Evolutionary conservation across 2,888 invertebrate genomes (phyloP).

Genomic region (Ennomos fuscantarius): DNA sequence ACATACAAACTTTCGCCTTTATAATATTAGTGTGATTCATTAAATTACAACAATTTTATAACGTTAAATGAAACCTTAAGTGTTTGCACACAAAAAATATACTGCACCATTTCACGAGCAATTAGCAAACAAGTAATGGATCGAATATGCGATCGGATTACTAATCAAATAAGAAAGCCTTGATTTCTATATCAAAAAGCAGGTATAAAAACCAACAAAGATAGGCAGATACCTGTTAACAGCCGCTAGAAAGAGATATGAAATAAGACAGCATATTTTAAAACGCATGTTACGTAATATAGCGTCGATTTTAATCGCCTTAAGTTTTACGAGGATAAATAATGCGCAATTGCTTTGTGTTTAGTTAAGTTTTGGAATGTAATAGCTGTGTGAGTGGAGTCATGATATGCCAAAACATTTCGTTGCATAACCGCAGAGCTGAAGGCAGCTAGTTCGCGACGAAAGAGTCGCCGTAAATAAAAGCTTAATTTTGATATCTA

Average conservation of each 20-base stretch:
- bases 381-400: not conserved
- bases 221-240: not conserved
- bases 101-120: not conserved
- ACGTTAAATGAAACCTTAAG: no score
- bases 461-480: no score
- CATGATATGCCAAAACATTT: constrained; percentile 5
- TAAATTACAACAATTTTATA: no score
- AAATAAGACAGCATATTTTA: not conserved
- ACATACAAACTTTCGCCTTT: no score
- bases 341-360: constrained; percentile 6
- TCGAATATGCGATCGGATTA: not conserved
- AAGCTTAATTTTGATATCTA: no score
- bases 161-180: constrained; percentile 5
- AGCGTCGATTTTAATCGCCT: not conserved
- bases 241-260: constrained; percentile 3
- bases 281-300: constrained; percentile 7
- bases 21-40: no score
- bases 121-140: not conserved
- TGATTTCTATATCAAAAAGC: not conserved
- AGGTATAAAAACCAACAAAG: constrained; percentile 1
- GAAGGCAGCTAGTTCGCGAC: not conserved
- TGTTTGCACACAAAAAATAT: not conserved
- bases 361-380: constrained; percentile 12
- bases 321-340: constrained; percentile 7
- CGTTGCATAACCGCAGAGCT: constrained; percentile 4